phyloP scores from a whole-genome alignment of 1,140 invertebrate species.

The Asobara japonica region DNA sequence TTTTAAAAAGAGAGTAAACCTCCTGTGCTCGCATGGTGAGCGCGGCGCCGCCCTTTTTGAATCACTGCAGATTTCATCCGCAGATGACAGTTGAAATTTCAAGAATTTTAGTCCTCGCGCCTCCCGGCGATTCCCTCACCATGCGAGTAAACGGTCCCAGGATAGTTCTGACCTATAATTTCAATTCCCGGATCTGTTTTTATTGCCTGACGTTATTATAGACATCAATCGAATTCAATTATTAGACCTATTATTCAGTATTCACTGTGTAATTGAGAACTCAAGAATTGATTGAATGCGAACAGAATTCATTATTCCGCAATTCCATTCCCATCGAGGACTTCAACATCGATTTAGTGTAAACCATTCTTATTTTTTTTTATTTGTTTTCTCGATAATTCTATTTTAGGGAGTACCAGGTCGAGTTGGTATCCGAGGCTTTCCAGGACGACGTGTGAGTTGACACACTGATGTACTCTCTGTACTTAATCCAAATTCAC shows the following conservation, averaged over 20 bases:
- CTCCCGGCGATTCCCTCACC: too few relatives aligned
- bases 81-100: too few relatives aligned
- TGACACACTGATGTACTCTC: neutral
- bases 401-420: conserved; percentile 60
- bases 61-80: too few relatives aligned
- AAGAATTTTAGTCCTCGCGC: too few relatives aligned
- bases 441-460: conserved; percentile 58
- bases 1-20: too few relatives aligned
- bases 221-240: neutral
- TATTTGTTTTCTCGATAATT: conserved; percentile 38
- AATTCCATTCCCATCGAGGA: neutral
- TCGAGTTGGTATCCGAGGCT: conserved; percentile 57
- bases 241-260: neutral
- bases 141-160: too few relatives aligned
- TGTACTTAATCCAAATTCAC: neutral
- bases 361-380: neutral
- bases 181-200: too few relatives aligned
- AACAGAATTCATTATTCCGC: neutral
- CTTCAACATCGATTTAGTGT: conserved; percentile 24
- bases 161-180: too few relatives aligned
- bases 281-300: neutral
- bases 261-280: neutral
- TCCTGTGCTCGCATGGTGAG: too few relatives aligned
- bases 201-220: too few relatives aligned
- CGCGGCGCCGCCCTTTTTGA: too few relatives aligned